Evolutionary conservation across 2,113 vertebrate genomes (phyloP), one percentile per base, ranked within the genome.

Genomic region (Petroica traversi): DNA sequence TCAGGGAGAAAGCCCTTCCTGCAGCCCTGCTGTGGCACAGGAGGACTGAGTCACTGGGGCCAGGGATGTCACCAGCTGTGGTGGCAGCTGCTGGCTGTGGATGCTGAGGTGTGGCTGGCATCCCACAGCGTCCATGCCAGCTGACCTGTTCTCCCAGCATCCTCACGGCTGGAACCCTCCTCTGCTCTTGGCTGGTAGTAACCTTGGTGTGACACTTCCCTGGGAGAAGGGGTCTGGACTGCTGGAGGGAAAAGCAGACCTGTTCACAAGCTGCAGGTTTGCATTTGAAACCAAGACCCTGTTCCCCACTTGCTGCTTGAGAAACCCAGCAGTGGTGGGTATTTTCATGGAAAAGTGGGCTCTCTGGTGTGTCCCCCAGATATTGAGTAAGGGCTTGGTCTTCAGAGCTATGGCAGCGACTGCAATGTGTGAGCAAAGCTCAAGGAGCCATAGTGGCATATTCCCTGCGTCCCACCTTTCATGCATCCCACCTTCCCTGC

Each of bases 271-370:
- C 38, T 67, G 20, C n/a, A 5, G 33, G 29, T 73, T 58, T 36
- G 34, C 20, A 19, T 23, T 5, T n/a, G 59, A 69, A 74, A 16
- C 12, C 14, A 14, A 9, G 14, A 4, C 54, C 16, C 24, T 75
- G 18, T 57, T 80, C 8, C 28, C 0, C 0, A 7, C 46, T 43
- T 43, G 12, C 26, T 6, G 0, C 5, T 38, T 14, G 3, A 6
- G 94, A 58, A 86, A 13, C 12, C 1, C 33, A 8, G 3, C 31
- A 6, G 26, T 31, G 11, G 10, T 26, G 38, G 26, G n/a, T 45
- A 8, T 49, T 75, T 45, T 31, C 15, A 3, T n/a, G 66, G 9
- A 43, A 33, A 58, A 67, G 38, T 11, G 23, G 59, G 28, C 14
- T 45, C 45, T 57, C 7, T 57, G 11, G 7, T 31, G 67, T 3